Base-by-base conservation (phyloP, 2,113 vertebrate species). In the Amblyopsis rosae region DNA sequence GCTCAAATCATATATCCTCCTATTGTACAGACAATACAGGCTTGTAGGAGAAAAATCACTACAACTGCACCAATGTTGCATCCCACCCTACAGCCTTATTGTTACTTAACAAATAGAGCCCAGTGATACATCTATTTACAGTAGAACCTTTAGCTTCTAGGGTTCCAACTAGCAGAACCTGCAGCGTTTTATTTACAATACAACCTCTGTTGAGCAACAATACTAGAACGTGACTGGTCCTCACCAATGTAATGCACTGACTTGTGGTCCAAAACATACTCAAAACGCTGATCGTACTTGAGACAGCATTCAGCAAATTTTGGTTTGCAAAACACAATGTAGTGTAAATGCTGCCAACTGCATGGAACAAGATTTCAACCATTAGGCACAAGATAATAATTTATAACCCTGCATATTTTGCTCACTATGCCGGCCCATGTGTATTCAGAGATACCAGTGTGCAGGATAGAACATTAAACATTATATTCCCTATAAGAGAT, bases 141-240 rank as follows among this genome's bases (percentile, higher is more conserved):
- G 45, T 71, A 84, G 79, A 75, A 76, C 81, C 75, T 69, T 45
- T 48, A 69, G 54, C 59, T 67, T 59, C 61, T 74, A 62, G 54
- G 58, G 55, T 71, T 76, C 80, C 78, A 75, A 13, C 76, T 13
- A 41, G 62, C 62, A 68, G 65, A 81, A 80, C 76, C 65, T 80
- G 53, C 66, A 57, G 70, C 19, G 65, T 83, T 83, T 77, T 85
- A 90, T 89, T 76, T 89, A 87, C 86, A 88, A 81, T 82, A 86
- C 75, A 71, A 16, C 76, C 59, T 72, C 41, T 68, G 63, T 49
- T 69, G 45, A 65, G 62, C 19, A 17, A 19, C 64, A 69, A 70
- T 61, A 49, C 62, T 11, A 11, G 57, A 56, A 81, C 72, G 70
- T 72, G 76, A 79, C 66, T 80, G 68, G 17, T 53, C 67, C 61